Evolutionary conservation across 2,113 vertebrate genomes (phyloP), one percentile per base, ranked within the genome.

Genomic region (Reinhardtius hippoglossoides): DNA sequence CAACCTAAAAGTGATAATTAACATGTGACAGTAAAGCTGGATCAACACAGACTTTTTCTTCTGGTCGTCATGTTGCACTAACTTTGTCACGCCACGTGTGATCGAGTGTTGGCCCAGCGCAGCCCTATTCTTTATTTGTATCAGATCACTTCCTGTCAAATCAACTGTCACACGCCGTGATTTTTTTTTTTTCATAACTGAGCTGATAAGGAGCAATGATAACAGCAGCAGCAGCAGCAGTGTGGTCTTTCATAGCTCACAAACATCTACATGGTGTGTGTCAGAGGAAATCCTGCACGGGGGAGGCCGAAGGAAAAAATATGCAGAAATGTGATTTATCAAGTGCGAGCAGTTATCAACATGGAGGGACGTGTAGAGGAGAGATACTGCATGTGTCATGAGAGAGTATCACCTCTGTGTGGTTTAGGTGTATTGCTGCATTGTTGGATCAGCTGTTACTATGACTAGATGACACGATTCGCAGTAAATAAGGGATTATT

Each of bases 121-220:
- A 27, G 58, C 74, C 76, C 88, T 80, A 84, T 84, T 83, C 75
- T 85, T 90, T 85, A 84, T 82, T 88, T 88, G 75, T 88, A 88
- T 92, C 89, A 76, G 83, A 90, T 89, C 85, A 78, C 61, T 74
- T 76, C 68, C 81, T 87, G 85, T 88, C 90, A 91, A 87, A 91
- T 91, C 90, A 91, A 42, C 89, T 91, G 89, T 83, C 88, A 88
- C 80, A 67, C 65, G 23, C 56, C 24, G 18, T 82, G 86, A 87
- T 67, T 84, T 83, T 83, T 84, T 81, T 84, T 83, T 5, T 79
- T 80, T 82, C 88, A 90, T 90, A 91, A 85, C 66, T 50, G 72
- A 71, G 80, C 83, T 79, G 88, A 90, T 92, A 81, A 88, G 81
- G 69, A 46, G 66, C 74, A 62, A 14, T 10, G 70, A 89, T 85